phyloP scores from a whole-genome alignment of 2,113 vertebrate genomes.

The Phainopepla nitens region DNA sequence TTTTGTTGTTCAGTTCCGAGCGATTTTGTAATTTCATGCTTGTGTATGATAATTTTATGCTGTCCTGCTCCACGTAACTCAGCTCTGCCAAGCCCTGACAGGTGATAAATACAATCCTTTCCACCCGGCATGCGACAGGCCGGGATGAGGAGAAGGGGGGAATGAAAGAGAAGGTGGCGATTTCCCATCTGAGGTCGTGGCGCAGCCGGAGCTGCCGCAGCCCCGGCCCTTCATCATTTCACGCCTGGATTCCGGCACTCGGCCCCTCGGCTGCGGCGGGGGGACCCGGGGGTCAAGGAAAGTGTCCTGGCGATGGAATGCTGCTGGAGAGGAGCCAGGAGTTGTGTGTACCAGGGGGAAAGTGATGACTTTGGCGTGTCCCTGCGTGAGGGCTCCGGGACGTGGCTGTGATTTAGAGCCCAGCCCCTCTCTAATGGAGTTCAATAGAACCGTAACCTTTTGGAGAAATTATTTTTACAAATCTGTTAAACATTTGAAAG shows the following conservation, averaged over 20 bases:
- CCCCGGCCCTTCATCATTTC: constrained; percentile 79
- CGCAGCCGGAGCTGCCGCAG: constrained; percentile 50
- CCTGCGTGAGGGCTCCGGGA: background rate
- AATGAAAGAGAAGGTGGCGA: background rate
- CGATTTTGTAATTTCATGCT: constrained; percentile 99
- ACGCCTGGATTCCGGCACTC: constrained; percentile 74
- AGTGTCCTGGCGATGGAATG: constrained; percentile 52
- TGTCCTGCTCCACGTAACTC: constrained; percentile 99
- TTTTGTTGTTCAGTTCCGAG: constrained; percentile 99
- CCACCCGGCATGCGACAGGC: constrained; percentile 87
- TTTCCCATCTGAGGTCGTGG: constrained; percentile 76
- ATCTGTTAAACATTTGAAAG: constrained; percentile 67
- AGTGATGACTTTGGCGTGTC: constrained; percentile 28
- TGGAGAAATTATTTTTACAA: constrained; percentile 64
- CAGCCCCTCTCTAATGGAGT: background rate
- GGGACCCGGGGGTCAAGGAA: constrained; percentile 62
- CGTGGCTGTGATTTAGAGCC: constrained; percentile 29
- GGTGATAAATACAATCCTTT: constrained; percentile 99
- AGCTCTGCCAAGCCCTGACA: constrained; percentile 98
- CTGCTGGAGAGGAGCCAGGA: constrained; percentile 31
- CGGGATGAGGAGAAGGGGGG: constrained; percentile 62
- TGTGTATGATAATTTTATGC: constrained; percentile 99
- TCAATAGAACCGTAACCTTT: constrained; percentile 52
- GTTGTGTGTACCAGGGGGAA: background rate
- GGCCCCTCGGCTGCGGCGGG: constrained; percentile 29